Evolutionary conservation across 1,140 invertebrate genomes (phyloP), one percentile per base, ranked within the genome.

Genomic region (Drosophila fuyamai): DNA sequence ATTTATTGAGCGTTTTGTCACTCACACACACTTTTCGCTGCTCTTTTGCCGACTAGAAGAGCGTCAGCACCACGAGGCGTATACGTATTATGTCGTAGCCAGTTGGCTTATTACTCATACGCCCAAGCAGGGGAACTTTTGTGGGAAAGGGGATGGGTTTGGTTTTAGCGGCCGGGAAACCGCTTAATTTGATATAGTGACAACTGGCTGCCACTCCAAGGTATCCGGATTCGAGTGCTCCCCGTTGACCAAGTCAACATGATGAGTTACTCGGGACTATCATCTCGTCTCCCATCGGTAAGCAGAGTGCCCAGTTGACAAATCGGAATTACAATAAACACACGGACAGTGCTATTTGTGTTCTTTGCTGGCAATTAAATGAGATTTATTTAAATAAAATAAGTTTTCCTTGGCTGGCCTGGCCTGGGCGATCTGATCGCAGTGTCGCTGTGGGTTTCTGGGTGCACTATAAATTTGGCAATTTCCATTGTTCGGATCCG

Each of bases 321-420:
- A 79, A 83, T 61, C 71, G 81, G 88, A 86, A 73, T 88, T 82
- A 79, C 83, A 76, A 76, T 76, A 65, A 73, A 82, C 63, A 75
- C 12, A 58, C 56, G 55, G 12, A 57, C 47, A 63, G 54, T 48
- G 14, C 35, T 55, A 51, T 82, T 65, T 65, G 71, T 53, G 54
- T 61, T 50, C 76, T 50, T 72, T 71, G 74, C 77, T 91, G 80
- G 81, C 88, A 91, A 91, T 91, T 91, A 91, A 88, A 91, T 79
- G 57, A 77, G 84, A 91, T 91, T 84, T 89, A 91, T 91, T 91
- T 82, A 89, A 91, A 88, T 79, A 81, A 89, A 89, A 89, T 89
- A 90, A 78, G 88, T 84, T 89, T 77, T 62, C 50, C 67, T 82
- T 76, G 74, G 57, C 81, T 83, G 76, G 59, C 70, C 80, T 84